Percentiles rank a stretch among this genome's conserved stretches.
phyloP scores from a whole-genome alignment of 2,888 invertebrate genomes.

The Drosophila neotestacea region DNA sequence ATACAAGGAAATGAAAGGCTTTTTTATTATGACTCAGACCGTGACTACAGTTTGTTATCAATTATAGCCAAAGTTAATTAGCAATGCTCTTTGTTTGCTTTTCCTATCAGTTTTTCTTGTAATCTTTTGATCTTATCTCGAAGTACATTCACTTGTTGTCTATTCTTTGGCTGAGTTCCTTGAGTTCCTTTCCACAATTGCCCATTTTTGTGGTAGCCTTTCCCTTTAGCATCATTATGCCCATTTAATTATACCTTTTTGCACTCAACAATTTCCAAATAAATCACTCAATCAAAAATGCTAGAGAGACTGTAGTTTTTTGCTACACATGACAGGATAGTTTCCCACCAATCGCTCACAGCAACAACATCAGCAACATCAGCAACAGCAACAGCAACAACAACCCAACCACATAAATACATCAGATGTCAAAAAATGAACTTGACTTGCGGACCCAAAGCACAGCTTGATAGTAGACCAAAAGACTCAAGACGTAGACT shows the following conservation, averaged over 20 bases:
- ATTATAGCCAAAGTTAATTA: conserved; percentile 5
- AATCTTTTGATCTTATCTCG: conserved; percentile 31
- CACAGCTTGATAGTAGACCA: conserved; percentile 42
- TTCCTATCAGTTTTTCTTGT: conserved; percentile 4
- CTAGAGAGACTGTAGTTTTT: conserved; percentile 48
- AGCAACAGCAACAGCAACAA: conserved; percentile 5
- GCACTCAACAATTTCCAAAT: conserved; percentile 77
- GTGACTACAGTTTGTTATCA: conserved; percentile 4
- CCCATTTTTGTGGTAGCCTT: conserved; percentile 57
- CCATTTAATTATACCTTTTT: conserved; percentile 79
- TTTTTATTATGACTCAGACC: conserved; percentile 19
- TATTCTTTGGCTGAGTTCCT: conserved; percentile 12
- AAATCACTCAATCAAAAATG: conserved; percentile 80
- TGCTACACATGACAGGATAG: conserved; percentile 74
- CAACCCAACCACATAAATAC: conserved; percentile 73
- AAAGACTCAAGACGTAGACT: conserved; percentile 1
- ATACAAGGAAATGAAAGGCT: conserved; percentile 29
- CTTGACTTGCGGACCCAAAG: conserved; percentile 63
- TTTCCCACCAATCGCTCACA: conserved; percentile 80
- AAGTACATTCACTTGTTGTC: conserved; percentile 23
- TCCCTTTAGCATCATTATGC: conserved; percentile 77
- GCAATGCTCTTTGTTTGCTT: conserved; percentile 9
- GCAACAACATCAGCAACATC: conserved; percentile 43
- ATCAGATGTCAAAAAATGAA: conserved; percentile 80
- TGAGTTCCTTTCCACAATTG: conserved; percentile 44